Percentiles rank a stretch among this genome's conserved stretches.
Conservation (phyloP, 2,888 invertebrate species). For the Idaea aversata region DNA sequence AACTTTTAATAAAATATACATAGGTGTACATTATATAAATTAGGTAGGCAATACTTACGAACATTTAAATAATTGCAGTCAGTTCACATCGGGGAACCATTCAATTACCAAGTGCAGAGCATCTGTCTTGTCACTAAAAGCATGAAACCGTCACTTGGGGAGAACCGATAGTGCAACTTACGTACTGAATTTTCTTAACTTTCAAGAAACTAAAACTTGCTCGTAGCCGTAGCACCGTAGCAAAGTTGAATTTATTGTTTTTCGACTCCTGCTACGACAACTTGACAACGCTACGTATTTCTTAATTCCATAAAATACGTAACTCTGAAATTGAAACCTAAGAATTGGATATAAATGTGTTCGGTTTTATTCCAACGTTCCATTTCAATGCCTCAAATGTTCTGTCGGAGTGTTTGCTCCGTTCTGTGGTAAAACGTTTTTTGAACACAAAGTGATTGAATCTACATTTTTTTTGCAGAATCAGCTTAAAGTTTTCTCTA, state of each 20-base stretch:
- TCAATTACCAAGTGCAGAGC: conserved; percentile 2
- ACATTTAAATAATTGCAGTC: not conserved
- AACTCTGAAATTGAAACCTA: conserved; percentile 16
- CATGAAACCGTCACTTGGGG: not conserved
- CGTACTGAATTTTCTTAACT: conserved; percentile 18
- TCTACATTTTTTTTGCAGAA: not conserved
- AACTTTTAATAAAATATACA: too few species aligned
- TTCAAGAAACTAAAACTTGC: conserved; percentile 16
- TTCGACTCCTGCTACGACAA: conserved; percentile 29
- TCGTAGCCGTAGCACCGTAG: conserved; percentile 12
- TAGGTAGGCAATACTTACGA: not conserved
- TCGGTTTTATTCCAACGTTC: conserved; percentile 14
- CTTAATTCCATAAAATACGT: conserved; percentile 31
- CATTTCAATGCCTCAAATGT: conserved; percentile 18
- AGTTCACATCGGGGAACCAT: not conserved
- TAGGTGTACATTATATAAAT: too few species aligned
- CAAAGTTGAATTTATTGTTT: conserved; percentile 48
- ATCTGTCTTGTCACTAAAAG: conserved; percentile 5
- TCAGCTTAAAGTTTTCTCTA: too few species aligned
- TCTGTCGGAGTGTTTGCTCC: not conserved
- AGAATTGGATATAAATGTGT: conserved; percentile 22
- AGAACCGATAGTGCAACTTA: conserved; percentile 11
- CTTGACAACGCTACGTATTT: conserved; percentile 33
- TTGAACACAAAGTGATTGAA: conserved; percentile 9
- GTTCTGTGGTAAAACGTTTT: conserved; percentile 4